phyloP scores from a whole-genome alignment of 2,113 vertebrate genomes.

The Tyto alba region DNA sequence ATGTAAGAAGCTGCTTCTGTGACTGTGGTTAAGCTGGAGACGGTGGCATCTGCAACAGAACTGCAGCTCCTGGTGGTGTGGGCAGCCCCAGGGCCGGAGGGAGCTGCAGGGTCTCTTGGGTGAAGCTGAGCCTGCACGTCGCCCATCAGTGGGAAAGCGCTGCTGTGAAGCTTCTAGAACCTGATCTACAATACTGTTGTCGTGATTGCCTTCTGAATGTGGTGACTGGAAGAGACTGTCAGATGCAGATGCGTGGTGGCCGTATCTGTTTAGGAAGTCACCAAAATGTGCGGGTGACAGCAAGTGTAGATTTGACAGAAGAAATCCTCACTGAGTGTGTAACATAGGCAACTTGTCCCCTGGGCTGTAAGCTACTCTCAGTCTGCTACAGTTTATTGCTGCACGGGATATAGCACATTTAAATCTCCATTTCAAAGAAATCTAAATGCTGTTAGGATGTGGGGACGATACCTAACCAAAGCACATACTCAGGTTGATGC shows the following conservation, averaged over 20 bases:
- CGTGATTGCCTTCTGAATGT: not conserved
- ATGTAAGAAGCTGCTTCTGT: not conserved
- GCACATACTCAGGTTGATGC: rapidly evolving
- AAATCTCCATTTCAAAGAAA: not conserved
- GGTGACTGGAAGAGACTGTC: not conserved
- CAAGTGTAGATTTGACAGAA: not conserved
- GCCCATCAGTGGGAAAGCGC: not conserved
- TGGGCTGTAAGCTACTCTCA: no score
- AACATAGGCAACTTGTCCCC: rapidly evolving
- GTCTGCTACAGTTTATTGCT: not conserved
- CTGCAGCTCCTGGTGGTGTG: rapidly evolving
- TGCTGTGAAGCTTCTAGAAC: not conserved
- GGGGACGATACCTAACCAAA: rapidly evolving
- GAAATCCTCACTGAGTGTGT: rapidly evolving
- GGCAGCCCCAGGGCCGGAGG: not conserved
- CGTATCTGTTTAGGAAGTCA: not conserved
- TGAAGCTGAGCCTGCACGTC: rapidly evolving
- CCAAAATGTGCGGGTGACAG: rapidly evolving
- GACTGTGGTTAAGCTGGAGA: rapidly evolving
- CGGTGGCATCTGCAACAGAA: rapidly evolving
- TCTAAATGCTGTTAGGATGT: rapidly evolving
- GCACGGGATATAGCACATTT: rapidly evolving
- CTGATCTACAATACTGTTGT: not conserved
- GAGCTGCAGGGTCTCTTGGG: not conserved
- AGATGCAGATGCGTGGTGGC: not conserved